A percentile compares a stretch with the other conserved stretches of the same genome.
phyloP scores from a whole-genome alignment of 2,113 vertebrate species.

The Acrocephalus kingi region DNA sequence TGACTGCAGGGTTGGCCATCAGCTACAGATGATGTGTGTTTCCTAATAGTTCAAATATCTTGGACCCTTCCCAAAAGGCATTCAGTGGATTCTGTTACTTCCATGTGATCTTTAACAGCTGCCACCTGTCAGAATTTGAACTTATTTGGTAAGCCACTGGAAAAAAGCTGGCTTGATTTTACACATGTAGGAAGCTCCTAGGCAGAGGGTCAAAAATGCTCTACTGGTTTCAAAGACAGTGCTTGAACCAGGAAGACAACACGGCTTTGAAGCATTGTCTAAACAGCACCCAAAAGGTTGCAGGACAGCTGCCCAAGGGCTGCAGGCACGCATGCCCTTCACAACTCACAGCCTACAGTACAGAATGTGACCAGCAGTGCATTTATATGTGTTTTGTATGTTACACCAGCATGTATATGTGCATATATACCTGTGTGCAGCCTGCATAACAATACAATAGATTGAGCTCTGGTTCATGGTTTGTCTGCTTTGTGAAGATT shows the following conservation, averaged over 20 bases:
- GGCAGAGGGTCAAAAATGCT: neutral
- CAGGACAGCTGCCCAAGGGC: neutral
- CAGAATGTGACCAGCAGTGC: neutral
- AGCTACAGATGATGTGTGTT: neutral
- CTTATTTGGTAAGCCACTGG: neutral
- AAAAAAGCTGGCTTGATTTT: neutral
- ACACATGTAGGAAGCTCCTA: neutral
- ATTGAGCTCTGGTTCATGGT: neutral
- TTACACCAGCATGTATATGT: neutral
- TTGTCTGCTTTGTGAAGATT: neutral
- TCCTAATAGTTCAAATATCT: neutral
- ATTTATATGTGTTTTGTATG: neutral
- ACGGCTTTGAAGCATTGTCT: neutral
- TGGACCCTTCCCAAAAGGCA: neutral
- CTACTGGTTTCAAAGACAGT: neutral
- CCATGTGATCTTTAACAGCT: neutral
- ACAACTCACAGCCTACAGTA: too few species aligned
- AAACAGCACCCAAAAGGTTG: neutral
- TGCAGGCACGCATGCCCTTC: fast-evolving
- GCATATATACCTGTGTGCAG: neutral
- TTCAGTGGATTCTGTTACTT: neutral
- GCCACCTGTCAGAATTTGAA: neutral
- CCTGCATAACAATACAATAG: neutral
- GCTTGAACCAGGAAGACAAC: neutral
- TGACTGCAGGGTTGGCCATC: neutral